These are phyloP conservation scores for Cryptotis parvus DNA, from an alignment of 2,113 vertebrate genomes.

Conservation along the genomic window DNA sequence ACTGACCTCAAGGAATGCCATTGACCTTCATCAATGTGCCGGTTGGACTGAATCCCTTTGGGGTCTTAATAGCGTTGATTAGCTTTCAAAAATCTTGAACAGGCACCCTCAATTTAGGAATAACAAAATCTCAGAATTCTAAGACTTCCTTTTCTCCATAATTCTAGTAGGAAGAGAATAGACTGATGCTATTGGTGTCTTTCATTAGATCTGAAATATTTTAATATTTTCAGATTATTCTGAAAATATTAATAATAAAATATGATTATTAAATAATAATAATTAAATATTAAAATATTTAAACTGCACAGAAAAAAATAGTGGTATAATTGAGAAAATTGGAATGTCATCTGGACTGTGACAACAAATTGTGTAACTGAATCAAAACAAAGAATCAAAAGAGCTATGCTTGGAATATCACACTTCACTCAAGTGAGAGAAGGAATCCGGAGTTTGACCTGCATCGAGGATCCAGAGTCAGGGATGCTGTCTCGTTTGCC, in stretches of 20 bases:
- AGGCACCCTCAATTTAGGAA: not conserved
- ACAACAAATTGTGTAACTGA: too few species aligned
- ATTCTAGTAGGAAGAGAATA: conserved; percentile 11
- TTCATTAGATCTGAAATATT: not conserved
- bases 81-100: not conserved
- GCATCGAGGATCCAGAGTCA: too few species aligned
- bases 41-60: not conserved
- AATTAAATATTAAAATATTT: too few species aligned
- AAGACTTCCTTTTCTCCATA: not conserved
- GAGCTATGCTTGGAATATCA: too few species aligned
- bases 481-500: too few species aligned
- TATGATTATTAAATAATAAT: too few species aligned
- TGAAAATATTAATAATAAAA: too few species aligned
- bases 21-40: conserved; percentile 46
- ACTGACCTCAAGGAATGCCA: conserved; percentile 43
- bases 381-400: too few species aligned
- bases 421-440: too few species aligned
- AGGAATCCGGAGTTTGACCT: too few species aligned
- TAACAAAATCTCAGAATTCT: conserved; percentile 27
- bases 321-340: conserved; percentile 2
- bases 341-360: not conserved
- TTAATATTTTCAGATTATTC: conserved; percentile 44
- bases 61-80: not conserved
- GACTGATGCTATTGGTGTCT: not conserved
- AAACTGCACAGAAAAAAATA: not conserved